Evolutionary conservation across 2,113 vertebrate genomes (phyloP).

Genomic region (Cebus imitator): DNA sequence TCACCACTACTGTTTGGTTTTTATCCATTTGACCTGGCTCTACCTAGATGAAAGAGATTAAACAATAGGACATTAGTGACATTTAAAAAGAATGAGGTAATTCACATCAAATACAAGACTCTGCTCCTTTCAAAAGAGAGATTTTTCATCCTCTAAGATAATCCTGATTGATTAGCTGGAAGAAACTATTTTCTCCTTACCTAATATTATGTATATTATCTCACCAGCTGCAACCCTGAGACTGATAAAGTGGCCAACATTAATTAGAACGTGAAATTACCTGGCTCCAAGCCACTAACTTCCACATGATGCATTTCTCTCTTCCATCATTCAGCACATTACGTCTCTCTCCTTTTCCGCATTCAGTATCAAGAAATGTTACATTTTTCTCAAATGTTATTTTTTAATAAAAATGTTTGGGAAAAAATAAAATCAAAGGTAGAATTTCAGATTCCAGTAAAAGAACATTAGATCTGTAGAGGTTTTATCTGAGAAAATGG

Average conservation of each 20-base stretch:
- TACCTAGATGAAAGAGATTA: constrained; percentile 9
- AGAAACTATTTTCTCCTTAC: neutral
- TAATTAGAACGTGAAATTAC: neutral
- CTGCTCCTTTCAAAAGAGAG: neutral
- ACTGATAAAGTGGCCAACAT: neutral
- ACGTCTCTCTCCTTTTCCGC: neutral
- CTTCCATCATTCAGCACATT: neutral
- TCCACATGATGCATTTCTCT: neutral
- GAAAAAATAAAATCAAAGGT: neutral
- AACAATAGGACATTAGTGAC: neutral
- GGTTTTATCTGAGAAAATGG: neutral
- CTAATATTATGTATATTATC: neutral
- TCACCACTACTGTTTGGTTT: constrained; percentile 62
- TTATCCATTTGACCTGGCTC: constrained; percentile 29
- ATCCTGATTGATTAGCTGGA: neutral
- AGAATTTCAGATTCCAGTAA: neutral
- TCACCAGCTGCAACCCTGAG: neutral
- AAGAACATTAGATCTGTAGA: neutral
- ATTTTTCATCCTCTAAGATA: neutral
- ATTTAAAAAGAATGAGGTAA: neutral
- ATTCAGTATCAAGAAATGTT: neutral
- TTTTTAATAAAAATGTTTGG: neutral
- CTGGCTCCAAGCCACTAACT: neutral
- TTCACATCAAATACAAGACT: neutral
- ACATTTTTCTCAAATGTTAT: neutral